Percentiles rank a stretch among this genome's conserved stretches.
These are phyloP conservation scores for Oxytorus armatus DNA, from an alignment of 2,888 invertebrate species.

Conservation along the genomic window DNA sequence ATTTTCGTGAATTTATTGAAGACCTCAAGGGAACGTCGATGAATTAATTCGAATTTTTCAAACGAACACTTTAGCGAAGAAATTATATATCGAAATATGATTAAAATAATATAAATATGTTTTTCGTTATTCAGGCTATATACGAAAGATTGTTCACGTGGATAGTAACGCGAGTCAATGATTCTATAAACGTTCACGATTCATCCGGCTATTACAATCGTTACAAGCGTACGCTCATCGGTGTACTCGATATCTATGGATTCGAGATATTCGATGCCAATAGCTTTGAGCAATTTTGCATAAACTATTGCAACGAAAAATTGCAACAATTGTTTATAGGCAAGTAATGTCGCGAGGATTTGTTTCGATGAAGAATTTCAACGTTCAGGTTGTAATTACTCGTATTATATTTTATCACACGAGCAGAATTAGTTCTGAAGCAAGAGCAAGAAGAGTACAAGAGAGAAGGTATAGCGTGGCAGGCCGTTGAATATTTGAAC, in stretches of 20 bases:
- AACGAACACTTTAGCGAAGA: too few species aligned
- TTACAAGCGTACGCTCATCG: slow-evolving; percentile 93
- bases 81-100: too few species aligned
- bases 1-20: too few species aligned
- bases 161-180: slow-evolving; percentile 97
- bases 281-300: slow-evolving; percentile 99
- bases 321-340: slow-evolving; percentile 98
- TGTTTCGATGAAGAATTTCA: not conserved
- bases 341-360: slow-evolving; percentile 81
- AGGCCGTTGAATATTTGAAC: slow-evolving; percentile 97
- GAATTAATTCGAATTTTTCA: too few species aligned
- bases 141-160: slow-evolving; percentile 97
- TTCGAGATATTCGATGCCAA: slow-evolving; percentile 99
- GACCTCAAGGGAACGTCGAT: too few species aligned
- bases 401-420: too few species aligned
- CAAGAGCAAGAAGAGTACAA: slow-evolving; percentile 99
- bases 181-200: slow-evolving; percentile 92
- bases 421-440: slow-evolving; percentile 95
- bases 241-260: slow-evolving; percentile 99
- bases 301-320: slow-evolving; percentile 99
- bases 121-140: slow-evolving; percentile 88
- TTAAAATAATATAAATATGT: slow-evolving; percentile 16
- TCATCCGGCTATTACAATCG: slow-evolving; percentile 84
- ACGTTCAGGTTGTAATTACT: not conserved
- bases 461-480: slow-evolving; percentile 98